Base-by-base conservation (phyloP, 2,797 vertebrate species). In the Sphenodon punctatus region DNA sequence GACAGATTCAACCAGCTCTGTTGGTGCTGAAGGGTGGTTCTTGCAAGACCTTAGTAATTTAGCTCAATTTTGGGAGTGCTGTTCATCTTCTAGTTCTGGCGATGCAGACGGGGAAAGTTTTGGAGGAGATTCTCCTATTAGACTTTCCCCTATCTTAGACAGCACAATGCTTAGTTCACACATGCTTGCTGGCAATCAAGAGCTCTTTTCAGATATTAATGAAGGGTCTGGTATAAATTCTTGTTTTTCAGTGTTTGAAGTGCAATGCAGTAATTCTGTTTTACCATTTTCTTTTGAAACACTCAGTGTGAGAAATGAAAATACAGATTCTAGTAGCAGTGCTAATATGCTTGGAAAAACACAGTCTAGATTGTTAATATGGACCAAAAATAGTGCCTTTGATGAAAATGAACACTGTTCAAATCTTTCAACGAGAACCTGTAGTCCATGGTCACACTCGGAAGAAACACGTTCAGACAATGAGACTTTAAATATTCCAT, bases 381-480 rank as follows among this genome's bases (percentile, higher is more conserved):
- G 99, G 99, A 99, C 99, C 98, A 99, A 99, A 99, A 99, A 99
- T 98, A 99, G 98, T 99, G 98, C 98, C 98, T 99, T 99, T 97
- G 99, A 99, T 91, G 98, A 99, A 97, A 98, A 97, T 68, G 99
- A 99, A 98, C 98, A 99, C 96, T 99, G 98, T 98, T 99, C 99
- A 88, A 99, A 98, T 95, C 96, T 99, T 95, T 99, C 99, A 91
- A 99, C 99, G 5, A 97, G 99, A 96, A 99, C 98, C 78, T 99
- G 99, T 96, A 99, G 99, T 95, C 98, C 99, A 13, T 99, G 98
- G 98, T 99, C 98, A 81, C 98, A 99, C 94, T 99, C 99, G 1
- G 99, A 99, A 95, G 98, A 99, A 97, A 98, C 98, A 30, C 97
- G 98, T 85, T 99, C 99, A 23, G 98, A 99, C 95, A 99, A 98